Evolutionary conservation across 1,140 invertebrate genomes (phyloP), one percentile per base, ranked within the genome.

Genomic region (Ericerus pela): DNA sequence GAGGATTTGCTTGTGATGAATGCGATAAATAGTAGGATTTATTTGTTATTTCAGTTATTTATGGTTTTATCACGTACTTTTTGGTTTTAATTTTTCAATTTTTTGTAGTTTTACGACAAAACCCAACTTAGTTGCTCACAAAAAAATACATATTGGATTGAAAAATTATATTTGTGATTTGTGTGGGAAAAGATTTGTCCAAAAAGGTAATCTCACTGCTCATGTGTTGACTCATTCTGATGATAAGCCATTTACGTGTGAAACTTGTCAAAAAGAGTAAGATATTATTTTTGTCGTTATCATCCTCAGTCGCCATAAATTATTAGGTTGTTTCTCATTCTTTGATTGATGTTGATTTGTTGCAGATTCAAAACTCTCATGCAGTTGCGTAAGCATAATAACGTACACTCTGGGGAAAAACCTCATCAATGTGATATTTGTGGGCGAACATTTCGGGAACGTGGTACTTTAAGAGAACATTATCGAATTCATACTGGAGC

Each of bases 401-500:
- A 75, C 16, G 76, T 80, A 51, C 80, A 82, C 67, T 77, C 78
- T 1, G 78, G 81, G 1, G 75, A 79, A 8, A 85, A 85, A 65
- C 81, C 81, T 0, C 83, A 84, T 67, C 75, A 81, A 30, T 88
- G 85, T 66, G 76, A 80, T 29, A 76, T 79, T 37, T 88, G 84
- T 63, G 80, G 80, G 1, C 71, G 80, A 59, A 76, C 78, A 57
- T 88, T 88, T 62, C 68, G 80, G 57, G 74, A 82, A 63, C 70
- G 75, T 52, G 75, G 76, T 2, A 79, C 76, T 2, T 62, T 79
- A 26, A 74, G 75, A 53, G 77, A 79, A 65, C 77, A 79, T 63
- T 70, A 75, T 56, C 68, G 76, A 57, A 80, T 84, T 31, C 90
- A 94, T 64, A 93, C 88, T 1, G 88, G 87, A 14, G 84, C 84